phyloP scores from a whole-genome alignment of 2,888 invertebrate genomes.

The Mimachlamys varia region DNA sequence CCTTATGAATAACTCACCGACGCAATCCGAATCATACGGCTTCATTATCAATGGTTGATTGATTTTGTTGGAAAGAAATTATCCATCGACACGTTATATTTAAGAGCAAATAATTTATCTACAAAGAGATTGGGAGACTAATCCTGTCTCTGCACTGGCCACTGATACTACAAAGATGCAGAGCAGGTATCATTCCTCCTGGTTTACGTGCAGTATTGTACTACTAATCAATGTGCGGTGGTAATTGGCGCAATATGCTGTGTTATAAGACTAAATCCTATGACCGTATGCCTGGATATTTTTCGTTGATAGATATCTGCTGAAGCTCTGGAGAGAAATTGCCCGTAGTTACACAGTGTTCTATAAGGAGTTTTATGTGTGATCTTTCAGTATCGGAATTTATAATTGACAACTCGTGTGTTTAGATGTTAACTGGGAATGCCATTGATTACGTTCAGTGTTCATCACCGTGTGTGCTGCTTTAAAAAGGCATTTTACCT shows the following conservation, averaged over 20 bases:
- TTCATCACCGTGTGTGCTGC: neutral
- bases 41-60: constrained; percentile 23
- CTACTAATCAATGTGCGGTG: neutral
- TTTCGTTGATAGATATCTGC: too few relatives aligned
- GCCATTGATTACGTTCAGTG: neutral
- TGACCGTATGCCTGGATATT: neutral
- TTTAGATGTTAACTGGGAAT: constrained; percentile 17
- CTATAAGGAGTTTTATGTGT: neutral
- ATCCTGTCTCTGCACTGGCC: neutral
- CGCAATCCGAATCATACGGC: neutral
- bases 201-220: neutral
- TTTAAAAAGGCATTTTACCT: neutral
- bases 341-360: neutral
- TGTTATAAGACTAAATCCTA: neutral
- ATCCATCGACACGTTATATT: constrained; percentile 27
- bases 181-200: neutral
- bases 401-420: neutral
- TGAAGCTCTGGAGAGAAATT: neutral
- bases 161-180: neutral
- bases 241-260: neutral
- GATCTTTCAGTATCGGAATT: constrained; percentile 22
- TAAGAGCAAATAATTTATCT: constrained; percentile 5
- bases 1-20: constrained; percentile 1
- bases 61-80: constrained; percentile 36
- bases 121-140: neutral